Percentiles rank a stretch among this genome's conserved stretches.
These are phyloP conservation scores for Neodiprion pinetum DNA, from an alignment of 1,140 invertebrate species.

Conservation along the genomic window DNA sequence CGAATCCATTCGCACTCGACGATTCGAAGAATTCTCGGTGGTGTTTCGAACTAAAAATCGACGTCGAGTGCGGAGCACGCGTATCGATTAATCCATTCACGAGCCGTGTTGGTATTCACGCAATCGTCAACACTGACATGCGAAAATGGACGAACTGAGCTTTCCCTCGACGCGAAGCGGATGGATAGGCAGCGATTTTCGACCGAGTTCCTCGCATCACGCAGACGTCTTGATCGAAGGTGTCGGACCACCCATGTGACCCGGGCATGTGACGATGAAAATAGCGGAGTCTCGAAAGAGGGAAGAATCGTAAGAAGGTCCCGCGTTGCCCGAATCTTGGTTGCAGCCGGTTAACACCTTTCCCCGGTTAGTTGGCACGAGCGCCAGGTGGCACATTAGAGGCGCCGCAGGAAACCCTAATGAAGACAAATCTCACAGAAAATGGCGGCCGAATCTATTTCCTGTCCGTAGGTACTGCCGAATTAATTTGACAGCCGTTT, in stretches of 20 bases:
- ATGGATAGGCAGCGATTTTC: too few species aligned
- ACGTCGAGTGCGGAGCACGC: too few species aligned
- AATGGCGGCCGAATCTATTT: constrained; percentile 52
- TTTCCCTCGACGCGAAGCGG: too few species aligned
- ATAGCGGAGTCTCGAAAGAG: constrained; percentile 49
- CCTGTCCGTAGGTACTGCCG: constrained; percentile 33
- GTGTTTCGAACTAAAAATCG: too few species aligned
- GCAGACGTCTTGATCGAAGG: neutral
- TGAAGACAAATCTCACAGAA: constrained; percentile 59
- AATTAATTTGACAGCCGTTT: constrained; percentile 36
- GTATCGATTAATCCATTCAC: too few species aligned
- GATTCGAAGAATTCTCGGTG: too few species aligned
- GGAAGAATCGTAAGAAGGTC: constrained; percentile 37
- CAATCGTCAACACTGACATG: too few species aligned
- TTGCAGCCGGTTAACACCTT: constrained; percentile 53
- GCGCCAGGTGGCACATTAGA: constrained; percentile 49
- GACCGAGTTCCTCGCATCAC: neutral
- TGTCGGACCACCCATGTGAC: constrained; percentile 51
- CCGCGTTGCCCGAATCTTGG: constrained; percentile 21
- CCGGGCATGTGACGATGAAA: constrained; percentile 3
- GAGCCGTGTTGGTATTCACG: too few species aligned
- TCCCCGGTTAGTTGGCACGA: constrained; percentile 12
- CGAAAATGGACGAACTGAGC: too few species aligned
- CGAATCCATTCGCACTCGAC: too few species aligned
- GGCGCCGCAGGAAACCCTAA: constrained; percentile 55